Percentiles rank a stretch among this genome's conserved stretches.
These are phyloP conservation scores for Gouania willdenowi DNA, from an alignment of 2,797 vertebrate species.

Conservation along the genomic window DNA sequence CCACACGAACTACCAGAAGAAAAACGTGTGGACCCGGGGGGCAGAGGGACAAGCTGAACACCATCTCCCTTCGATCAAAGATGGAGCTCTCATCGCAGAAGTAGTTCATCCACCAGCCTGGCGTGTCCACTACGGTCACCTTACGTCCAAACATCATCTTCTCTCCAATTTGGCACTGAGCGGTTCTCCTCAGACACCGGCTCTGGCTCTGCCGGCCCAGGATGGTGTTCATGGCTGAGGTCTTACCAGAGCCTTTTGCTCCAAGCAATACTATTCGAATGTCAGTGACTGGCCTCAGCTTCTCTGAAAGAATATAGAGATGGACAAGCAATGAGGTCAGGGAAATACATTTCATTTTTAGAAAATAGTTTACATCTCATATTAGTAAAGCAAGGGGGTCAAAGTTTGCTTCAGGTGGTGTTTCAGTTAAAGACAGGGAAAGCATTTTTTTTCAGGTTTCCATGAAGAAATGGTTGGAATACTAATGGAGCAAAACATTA, in stretches of 20 bases:
- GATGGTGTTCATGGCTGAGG: conserved; percentile 52
- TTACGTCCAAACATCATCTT: conserved; percentile 43
- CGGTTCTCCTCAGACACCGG: conserved; percentile 29
- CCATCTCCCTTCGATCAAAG: conserved; percentile 59
- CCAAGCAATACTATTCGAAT: conserved; percentile 60
- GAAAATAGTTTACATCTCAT: too few relatives aligned
- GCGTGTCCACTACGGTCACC: conserved; percentile 65
- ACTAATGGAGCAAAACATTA: too few relatives aligned
- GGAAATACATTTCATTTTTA: too few relatives aligned
- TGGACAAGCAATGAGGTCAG: too few relatives aligned
- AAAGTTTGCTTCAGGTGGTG: too few relatives aligned
- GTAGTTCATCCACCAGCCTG: conserved; percentile 72
- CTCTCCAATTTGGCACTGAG: conserved; percentile 11
- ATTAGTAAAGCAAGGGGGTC: too few relatives aligned
- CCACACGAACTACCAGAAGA: conserved; percentile 70
- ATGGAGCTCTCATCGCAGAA: conserved; percentile 40
- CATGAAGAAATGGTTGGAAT: too few relatives aligned
- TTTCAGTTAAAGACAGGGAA: too few relatives aligned
- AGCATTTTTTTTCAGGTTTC: too few relatives aligned
- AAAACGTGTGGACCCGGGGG: conserved; percentile 75
- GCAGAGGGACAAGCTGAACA: conserved; percentile 52
- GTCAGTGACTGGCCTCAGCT: conserved; percentile 16
- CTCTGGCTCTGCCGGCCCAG: too few relatives aligned
- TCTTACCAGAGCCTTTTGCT: conserved; percentile 67
- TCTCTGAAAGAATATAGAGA: conserved; percentile 36